Base-by-base conservation (phyloP, 2,113 vertebrate genomes). In the Tauraco erythrolophus region DNA sequence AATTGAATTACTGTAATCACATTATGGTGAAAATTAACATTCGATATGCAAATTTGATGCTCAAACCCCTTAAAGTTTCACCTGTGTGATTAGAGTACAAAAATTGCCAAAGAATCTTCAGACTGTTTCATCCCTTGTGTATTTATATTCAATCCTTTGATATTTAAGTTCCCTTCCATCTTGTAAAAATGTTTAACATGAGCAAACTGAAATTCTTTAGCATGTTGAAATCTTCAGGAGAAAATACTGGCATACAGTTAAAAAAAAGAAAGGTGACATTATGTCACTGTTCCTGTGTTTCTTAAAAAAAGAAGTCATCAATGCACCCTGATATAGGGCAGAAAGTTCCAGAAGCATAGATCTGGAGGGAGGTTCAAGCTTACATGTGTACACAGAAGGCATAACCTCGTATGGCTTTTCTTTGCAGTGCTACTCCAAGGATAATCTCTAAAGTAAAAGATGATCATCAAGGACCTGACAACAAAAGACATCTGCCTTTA, bases 391-490 rank as follows among this genome's bases (percentile, higher is more conserved):
- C 24, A 24, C 54, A 39, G 53, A 30, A 78, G 21, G 23, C 24
- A 23, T 94, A 80, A 77, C 46, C 22, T 93, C 16, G 0, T 37
- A 14, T 80, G 37, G 28, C 17, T 94, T 76, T 96, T 62, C 72
- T 56, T 97, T 80, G 70, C 97, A 99, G 99, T 86, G 99, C 99
- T 92, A 98, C 99, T 50, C 99, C 99, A 84, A 98, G 98, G 98
- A 98, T 99, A 61, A 97, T 99, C 91, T 99, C 98, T 96, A 98
- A 99, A 98, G 98, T 96, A 92, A 98, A 98, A 68, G 98, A 98
- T 75, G 98, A 98, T 43, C 98, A 98, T 96, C 97, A 98, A 90
- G 98, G 97, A 95, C 97, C 94, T 96, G 98, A 98, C 81, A 97
- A 98, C 85, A 98, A 97, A 94, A 98, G 95, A 94, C 97, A 92